These are phyloP conservation scores for Fregata magnificens DNA, from an alignment of 2,113 vertebrate species.

Conservation along the genomic window DNA sequence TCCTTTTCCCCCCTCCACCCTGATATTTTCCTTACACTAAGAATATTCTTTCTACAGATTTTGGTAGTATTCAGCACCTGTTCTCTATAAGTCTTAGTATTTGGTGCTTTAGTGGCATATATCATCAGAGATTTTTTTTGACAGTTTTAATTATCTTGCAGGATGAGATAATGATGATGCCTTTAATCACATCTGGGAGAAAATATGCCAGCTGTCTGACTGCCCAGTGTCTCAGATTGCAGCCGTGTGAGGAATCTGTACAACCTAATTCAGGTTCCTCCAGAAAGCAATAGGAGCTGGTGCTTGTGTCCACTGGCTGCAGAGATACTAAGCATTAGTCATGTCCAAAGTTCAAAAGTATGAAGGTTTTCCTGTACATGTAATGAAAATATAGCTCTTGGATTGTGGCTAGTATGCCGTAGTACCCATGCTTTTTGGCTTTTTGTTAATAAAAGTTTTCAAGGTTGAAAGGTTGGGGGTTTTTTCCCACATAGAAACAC, in stretches of 20 bases:
- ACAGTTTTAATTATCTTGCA: background rate
- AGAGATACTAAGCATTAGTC: background rate
- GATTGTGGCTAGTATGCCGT: background rate
- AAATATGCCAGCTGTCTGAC: background rate
- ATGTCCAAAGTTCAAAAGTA: background rate
- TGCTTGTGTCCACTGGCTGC: background rate
- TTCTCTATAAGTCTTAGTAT: background rate
- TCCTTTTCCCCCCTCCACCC: background rate
- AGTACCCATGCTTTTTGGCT: background rate
- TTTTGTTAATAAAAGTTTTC: background rate
- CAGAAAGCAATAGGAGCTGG: background rate
- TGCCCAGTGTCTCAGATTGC: background rate
- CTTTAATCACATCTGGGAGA: background rate
- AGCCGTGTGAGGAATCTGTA: background rate
- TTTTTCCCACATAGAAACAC: background rate
- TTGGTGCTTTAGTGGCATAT: background rate
- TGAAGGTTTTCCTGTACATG: background rate
- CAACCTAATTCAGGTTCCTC: background rate
- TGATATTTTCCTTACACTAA: background rate
- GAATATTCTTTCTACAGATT: background rate
- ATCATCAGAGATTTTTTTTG: background rate
- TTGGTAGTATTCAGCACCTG: background rate
- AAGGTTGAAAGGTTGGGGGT: background rate
- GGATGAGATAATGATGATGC: background rate
- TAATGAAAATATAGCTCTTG: background rate